phyloP scores from a whole-genome alignment of 64 coral and sea anemone species.

The Hydrozoanthus tunicans region DNA sequence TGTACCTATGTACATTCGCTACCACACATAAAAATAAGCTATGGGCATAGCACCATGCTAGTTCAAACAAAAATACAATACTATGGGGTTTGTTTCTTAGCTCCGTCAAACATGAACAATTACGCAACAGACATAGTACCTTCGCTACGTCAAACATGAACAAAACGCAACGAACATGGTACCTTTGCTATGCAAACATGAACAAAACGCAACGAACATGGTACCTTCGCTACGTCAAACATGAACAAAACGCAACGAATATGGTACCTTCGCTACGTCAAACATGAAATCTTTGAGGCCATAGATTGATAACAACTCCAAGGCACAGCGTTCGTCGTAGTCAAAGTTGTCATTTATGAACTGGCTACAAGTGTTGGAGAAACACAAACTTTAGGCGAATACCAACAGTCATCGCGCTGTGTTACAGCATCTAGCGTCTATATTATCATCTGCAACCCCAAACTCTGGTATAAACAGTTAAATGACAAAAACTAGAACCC shows the following conservation, averaged over 20 bases:
- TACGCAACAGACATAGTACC: constrained; percentile 29
- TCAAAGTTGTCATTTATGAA: constrained; percentile 99
- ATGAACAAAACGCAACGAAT: not conserved
- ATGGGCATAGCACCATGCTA: no score
- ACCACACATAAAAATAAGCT: no score
- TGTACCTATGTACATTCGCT: no score
- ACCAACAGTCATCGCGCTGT: no score
- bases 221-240: constrained; percentile 97
- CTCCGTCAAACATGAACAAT: not conserved
- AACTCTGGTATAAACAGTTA: no score
- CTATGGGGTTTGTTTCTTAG: no score
- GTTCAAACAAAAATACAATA: no score
- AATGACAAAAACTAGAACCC: no score
- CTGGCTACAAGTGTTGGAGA: constrained; percentile 52
- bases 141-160: constrained; percentile 94
- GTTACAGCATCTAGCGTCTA: no score
- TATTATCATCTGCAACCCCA: no score
- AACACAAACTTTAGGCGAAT: not conserved
- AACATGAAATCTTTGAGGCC: constrained; percentile 90
- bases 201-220: not conserved
- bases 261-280: constrained; percentile 89
- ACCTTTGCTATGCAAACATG: constrained; percentile 97
- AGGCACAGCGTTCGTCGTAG: constrained; percentile 82
- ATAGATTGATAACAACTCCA: constrained; percentile 73
- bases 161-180: not conserved